Evolutionary conservation across 2,113 vertebrate genomes (phyloP).

Genomic region (Egretta garzetta): DNA sequence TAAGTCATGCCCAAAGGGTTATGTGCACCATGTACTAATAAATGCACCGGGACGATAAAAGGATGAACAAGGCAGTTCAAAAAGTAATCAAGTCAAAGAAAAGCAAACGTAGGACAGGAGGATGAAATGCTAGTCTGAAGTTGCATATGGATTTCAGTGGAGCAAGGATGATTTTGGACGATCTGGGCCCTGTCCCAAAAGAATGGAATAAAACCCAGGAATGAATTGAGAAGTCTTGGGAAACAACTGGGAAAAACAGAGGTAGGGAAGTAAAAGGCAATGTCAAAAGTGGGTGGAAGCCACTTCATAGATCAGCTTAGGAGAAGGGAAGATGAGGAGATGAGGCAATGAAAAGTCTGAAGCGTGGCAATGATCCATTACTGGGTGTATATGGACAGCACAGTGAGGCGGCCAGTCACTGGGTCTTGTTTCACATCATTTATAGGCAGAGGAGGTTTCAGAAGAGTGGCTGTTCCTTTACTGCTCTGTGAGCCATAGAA

Average conservation of each 20-base stretch:
- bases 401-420: accelerated
- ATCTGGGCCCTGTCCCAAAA: neutral
- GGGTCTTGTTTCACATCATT: neutral
- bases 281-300: neutral
- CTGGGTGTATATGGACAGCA: neutral
- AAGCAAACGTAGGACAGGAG: neutral
- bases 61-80: slow-evolving; percentile 19
- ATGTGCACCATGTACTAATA: slow-evolving; percentile 57
- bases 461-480: neutral
- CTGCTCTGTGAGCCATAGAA: neutral
- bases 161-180: neutral
- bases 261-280: neutral
- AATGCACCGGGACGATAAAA: slow-evolving; percentile 8
- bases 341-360: neutral
- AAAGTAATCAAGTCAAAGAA: slow-evolving; percentile 33
- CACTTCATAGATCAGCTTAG: neutral
- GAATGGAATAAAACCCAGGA: neutral
- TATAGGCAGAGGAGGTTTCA: neutral
- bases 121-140: neutral
- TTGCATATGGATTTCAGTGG: neutral
- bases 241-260: neutral
- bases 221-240: neutral
- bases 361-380: neutral
- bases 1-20: slow-evolving; percentile 54
- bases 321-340: neutral